These are phyloP conservation scores for Caenorhabditis plicata DNA, from an alignment of 2,888 invertebrate genomes.

Conservation along the genomic window DNA sequence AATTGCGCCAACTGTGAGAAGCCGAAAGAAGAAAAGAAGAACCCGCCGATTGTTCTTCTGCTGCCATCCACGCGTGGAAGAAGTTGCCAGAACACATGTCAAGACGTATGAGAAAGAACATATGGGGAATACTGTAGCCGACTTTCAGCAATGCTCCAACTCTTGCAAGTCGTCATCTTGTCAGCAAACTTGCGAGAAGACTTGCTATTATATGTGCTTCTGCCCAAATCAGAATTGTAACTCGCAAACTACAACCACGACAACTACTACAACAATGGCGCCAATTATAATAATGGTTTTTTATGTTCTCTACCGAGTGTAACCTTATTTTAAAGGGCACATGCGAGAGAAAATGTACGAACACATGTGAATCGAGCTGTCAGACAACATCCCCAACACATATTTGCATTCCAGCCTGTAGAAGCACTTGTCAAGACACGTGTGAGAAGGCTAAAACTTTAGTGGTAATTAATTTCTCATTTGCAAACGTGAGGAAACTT, in stretches of 20 bases:
- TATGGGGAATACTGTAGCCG: not conserved
- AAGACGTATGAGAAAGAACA: constrained; percentile 11
- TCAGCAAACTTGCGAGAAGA: constrained; percentile 26
- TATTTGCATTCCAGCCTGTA: constrained; percentile 27
- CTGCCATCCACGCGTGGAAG: constrained; percentile 13
- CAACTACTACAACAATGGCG: constrained; percentile 5
- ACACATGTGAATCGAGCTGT: constrained; percentile 18
- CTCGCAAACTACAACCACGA: not conserved
- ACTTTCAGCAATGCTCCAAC: constrained; percentile 21
- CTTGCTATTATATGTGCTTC: constrained; percentile 17
- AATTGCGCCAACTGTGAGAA: constrained; percentile 9
- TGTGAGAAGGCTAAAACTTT: constrained; percentile 17
- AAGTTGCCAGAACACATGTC: constrained; percentile 18
- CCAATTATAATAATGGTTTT: not conserved
- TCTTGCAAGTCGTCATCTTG: constrained; percentile 15
- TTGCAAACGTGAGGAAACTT: no score
- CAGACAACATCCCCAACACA: constrained; percentile 14
- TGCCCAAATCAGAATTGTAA: constrained; percentile 4
- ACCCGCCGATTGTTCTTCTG: constrained; percentile 14
- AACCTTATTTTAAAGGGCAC: constrained; percentile 7
- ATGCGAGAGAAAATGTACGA: constrained; percentile 20
- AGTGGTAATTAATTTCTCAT: constrained; percentile 3
- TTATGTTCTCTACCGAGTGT: not conserved
- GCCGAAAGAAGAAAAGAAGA: no score
- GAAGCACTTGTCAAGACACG: constrained; percentile 20